These are phyloP conservation scores for Varanus salvator DNA, from an alignment of 2,113 vertebrate species.

Conservation along the genomic window DNA sequence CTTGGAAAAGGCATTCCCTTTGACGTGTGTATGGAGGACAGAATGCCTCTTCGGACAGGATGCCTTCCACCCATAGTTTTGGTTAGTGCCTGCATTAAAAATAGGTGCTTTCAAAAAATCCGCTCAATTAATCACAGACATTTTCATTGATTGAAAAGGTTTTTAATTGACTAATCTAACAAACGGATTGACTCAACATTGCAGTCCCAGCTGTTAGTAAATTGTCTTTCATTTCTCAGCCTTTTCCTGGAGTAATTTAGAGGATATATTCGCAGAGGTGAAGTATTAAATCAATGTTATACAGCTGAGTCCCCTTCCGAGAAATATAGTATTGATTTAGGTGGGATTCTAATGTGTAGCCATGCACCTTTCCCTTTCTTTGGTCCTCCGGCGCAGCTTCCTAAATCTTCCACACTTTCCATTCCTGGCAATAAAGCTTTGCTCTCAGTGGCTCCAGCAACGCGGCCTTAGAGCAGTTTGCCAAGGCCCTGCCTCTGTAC, in stretches of 20 bases:
- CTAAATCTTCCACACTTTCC: neutral
- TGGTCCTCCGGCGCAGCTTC: neutral
- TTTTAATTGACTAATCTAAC: neutral
- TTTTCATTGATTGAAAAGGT: neutral
- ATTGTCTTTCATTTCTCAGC: slow-evolving; percentile 26
- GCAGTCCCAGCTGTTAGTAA: neutral
- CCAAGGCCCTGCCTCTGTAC: neutral
- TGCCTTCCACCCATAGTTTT: neutral
- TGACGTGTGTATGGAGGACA: neutral
- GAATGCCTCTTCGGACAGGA: neutral
- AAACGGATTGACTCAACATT: neutral
- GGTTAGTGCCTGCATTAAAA: neutral
- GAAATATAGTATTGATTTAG: neutral
- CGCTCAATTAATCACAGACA: neutral
- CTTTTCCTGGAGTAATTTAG: slow-evolving; percentile 17
- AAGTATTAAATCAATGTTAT: slow-evolving; percentile 1
- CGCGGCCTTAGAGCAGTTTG: neutral
- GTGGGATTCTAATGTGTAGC: neutral
- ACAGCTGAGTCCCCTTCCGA: neutral
- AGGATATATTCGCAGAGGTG: slow-evolving; percentile 4
- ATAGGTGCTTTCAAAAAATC: neutral
- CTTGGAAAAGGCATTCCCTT: neutral
- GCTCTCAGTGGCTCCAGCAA: neutral
- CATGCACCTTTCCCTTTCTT: neutral
- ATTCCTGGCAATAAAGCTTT: neutral